Evolutionary conservation across 2,113 vertebrate genomes (phyloP), one percentile per base, ranked within the genome.

Genomic region (Psilopsiagon aymara): DNA sequence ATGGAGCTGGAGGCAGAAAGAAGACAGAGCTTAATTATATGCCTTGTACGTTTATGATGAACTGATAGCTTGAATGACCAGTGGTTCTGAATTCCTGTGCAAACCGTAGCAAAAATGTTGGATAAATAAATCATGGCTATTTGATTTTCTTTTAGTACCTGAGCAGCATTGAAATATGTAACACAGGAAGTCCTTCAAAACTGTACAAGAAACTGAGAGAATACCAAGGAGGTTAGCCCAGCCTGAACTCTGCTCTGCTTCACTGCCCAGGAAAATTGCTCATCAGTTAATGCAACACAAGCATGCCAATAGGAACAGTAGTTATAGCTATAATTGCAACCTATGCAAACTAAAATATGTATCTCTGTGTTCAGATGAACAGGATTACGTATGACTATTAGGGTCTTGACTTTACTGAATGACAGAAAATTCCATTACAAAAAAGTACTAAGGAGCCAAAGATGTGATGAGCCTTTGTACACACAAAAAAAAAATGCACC

Each of bases 91-190:
- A 70, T 52, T 86, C 55, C 80, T 73, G 62, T 33, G 55, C 37
- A 68, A 90, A 84, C 51, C 29, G 43, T 16, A 91, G 87, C 60
- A 92, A 92, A 94, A 92, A 46, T 18, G 57, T 24, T 88, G 71
- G 52, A 96, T 94, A 93, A 94, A 94, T 96, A 93, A 96, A 70
- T 64, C 31, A 94, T 64, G 31, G 74, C 44, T 74, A n/a, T 88
- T 82, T 94, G 84, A 92, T 90, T 92, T 96, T 94, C 79, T 68
- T 90, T 86, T 67, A 88, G 80, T 46, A 39, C 73, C 67, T 62
- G 68, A 92, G 64, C 46, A 51, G 66, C 83, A 79, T 2, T 71
- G 69, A 71, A 80, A 67, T 37, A 82, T 2, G 0, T 13, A 82
- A 86, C 24, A 5, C 3, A 6, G 14, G 52, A 95, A 91, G 68